These are phyloP conservation scores for Parelbella ahira DNA, from an alignment of 2,888 invertebrate species.

Conservation along the genomic window DNA sequence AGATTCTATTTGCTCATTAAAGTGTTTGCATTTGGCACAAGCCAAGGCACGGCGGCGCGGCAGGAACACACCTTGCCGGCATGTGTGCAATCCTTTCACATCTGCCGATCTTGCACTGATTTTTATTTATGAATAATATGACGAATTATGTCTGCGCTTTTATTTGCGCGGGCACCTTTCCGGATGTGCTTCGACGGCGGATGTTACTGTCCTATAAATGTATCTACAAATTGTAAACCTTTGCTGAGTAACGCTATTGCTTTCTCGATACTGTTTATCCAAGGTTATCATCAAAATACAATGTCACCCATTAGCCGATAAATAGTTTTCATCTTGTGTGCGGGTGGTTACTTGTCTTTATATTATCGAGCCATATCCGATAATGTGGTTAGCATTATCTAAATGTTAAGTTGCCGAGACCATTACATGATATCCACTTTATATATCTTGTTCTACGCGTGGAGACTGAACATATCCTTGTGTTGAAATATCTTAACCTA, in stretches of 20 bases:
- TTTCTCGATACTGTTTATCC: no score
- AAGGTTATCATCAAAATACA: no score
- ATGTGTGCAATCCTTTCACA: constrained; percentile 79
- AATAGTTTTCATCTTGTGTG: no score
- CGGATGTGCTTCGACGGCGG: constrained; percentile 70
- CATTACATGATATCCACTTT: no score
- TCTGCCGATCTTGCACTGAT: constrained; percentile 74
- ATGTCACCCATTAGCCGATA: no score
- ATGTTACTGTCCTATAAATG: constrained; percentile 55
- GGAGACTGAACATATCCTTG: no score
- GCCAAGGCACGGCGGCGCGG: constrained; percentile 49
- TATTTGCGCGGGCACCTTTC: constrained; percentile 73
- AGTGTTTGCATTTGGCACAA: constrained; percentile 62
- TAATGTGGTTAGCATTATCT: no score
- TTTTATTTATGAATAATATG: constrained; percentile 79
- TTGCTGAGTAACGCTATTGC: constrained; percentile 35
- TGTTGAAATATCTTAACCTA: no score
- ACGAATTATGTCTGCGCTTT: constrained; percentile 72
- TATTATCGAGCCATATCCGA: no score
- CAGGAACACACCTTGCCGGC: constrained; percentile 65
- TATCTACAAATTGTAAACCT: constrained; percentile 44
- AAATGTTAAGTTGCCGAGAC: no score
- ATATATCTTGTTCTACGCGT: no score
- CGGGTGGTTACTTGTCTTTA: no score
- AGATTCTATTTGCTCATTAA: constrained; percentile 8